Conservation (phyloP, 2,888 invertebrate genomes). For the Panopea generosa region DNA sequence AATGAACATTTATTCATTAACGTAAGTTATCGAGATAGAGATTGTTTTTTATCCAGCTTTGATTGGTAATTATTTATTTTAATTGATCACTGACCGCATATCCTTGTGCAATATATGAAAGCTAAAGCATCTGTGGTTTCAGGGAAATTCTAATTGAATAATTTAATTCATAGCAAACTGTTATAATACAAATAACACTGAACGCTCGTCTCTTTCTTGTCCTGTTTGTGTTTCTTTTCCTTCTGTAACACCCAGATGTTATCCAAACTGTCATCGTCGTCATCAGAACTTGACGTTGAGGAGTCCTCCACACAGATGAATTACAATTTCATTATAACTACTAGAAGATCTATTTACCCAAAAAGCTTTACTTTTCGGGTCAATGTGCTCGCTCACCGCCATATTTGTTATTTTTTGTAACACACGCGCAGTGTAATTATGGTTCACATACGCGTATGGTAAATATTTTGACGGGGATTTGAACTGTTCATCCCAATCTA, state of each 20-base stretch:
- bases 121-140: no score
- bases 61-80: no score
- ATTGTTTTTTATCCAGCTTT: no score
- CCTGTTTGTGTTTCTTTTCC: slow-evolving; percentile 68
- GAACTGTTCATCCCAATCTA: slow-evolving; percentile 81
- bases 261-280: slow-evolving; percentile 71
- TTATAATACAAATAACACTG: slow-evolving; percentile 56
- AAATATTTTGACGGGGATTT: slow-evolving; percentile 69
- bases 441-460: slow-evolving; percentile 82
- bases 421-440: slow-evolving; percentile 79
- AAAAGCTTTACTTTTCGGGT: slow-evolving; percentile 69
- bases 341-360: slow-evolving; percentile 79
- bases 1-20: no score
- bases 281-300: slow-evolving; percentile 67
- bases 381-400: slow-evolving; percentile 69
- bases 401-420: slow-evolving; percentile 77
- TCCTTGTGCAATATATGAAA: no score
- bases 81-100: no score
- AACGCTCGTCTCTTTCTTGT: slow-evolving; percentile 83
- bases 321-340: slow-evolving; percentile 69
- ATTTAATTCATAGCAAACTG: no score
- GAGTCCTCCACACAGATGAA: slow-evolving; percentile 75
- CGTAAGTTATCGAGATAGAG: no score
- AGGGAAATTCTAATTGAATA: no score
- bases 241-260: slow-evolving; percentile 81